Evolutionary conservation across 2,113 vertebrate species (phyloP).

Genomic region (Casuarius casuarius): DNA sequence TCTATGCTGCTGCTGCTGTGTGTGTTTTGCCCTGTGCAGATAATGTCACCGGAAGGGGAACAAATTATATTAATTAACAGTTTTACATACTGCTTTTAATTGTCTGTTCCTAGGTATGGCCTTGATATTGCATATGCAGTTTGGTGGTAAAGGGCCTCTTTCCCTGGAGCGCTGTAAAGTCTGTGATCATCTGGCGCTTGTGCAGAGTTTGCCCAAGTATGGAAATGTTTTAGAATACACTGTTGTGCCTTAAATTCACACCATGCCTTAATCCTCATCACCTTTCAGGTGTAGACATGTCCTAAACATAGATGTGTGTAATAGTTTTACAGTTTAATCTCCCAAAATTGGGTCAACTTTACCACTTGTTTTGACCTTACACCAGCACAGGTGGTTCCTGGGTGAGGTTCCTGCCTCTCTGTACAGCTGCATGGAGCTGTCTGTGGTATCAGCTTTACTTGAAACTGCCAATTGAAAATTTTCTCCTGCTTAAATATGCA

Average conservation of each 20-base stretch:
- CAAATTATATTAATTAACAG: not conserved
- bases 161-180: not conserved
- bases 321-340: constrained; percentile 35
- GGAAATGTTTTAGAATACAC: not conserved
- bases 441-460: not conserved
- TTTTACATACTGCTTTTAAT: not conserved
- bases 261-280: not conserved
- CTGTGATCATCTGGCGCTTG: not conserved
- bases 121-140: not conserved
- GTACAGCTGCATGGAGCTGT: not conserved
- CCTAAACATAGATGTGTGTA: not conserved
- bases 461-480: not conserved
- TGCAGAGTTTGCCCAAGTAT: not conserved
- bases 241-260: not conserved
- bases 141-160: not conserved
- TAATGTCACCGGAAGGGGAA: not conserved
- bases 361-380: constrained; percentile 32
- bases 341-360: constrained; percentile 5
- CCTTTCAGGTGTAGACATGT: not conserved
- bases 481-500: not conserved
- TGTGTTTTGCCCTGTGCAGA: not conserved
- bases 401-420: not conserved
- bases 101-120: not conserved
- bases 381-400: not conserved
- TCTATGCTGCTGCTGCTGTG: not conserved